Base-by-base conservation (phyloP, 1,140 invertebrate species). In the Lethrus apterus region DNA sequence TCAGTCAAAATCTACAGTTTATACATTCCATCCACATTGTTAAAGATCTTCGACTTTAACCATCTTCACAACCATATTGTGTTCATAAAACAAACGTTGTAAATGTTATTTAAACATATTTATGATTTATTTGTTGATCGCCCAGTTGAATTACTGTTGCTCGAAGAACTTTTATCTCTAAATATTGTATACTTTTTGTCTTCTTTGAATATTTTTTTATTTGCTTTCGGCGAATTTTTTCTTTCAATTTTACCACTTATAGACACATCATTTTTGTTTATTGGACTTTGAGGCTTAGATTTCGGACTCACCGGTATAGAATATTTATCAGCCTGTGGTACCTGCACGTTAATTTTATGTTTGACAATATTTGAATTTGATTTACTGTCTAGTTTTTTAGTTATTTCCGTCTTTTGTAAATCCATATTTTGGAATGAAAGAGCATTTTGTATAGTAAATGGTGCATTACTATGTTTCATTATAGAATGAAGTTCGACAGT, bases 261-360 rank as follows among this genome's bases (percentile, higher is more conserved):
- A 20, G 15, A 17, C 10, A 13, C 11, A n/a, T 17, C 17, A 20
- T 18, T 18, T 20, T 20, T 21, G 13, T 20, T 36, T 13, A 20
- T 8, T 20, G 23, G 17, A 2, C 10, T 8, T 36, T 20, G 19
- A 24, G 31, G 29, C 13, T 9, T 18, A 30, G 31, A 30, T 18
- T 46, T 44, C 18, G 44, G 34, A 46, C 31, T 46, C 15, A 38
- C 3, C 10, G 34, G 34, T 17, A 34, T 29, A n/a, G 21, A 17
- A 36, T 36, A 36, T 15, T 21, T 35, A 34, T 38, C 11, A 5
- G 41, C 36, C 52, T 63, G 60, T 1, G 59, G 50, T 14, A 56
- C 42, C 19, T 61, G 59, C 4, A 59, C 51, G 33, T 57, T 59
- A 14, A 60, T 57, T 38, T 57, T 60, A 44, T 59, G 54, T 43